Conservation (phyloP, 2,113 vertebrate genomes). For the Polypterus bichir region DNA sequence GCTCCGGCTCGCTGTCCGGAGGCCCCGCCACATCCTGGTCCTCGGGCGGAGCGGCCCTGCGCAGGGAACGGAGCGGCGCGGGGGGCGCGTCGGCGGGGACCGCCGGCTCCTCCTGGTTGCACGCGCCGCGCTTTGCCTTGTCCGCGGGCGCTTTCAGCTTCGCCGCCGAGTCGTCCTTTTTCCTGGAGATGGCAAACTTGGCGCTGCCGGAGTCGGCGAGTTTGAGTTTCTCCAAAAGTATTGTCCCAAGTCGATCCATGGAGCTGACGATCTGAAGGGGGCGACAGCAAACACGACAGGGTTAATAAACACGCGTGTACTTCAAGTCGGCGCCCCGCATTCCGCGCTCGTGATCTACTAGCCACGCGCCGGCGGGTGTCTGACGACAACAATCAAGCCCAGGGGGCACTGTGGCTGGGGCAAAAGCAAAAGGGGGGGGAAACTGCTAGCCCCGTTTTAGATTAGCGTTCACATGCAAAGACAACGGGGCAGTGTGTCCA, state of each 20-base stretch:
- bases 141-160: constrained; percentile 36
- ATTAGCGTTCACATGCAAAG: no score
- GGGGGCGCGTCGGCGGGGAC: constrained; percentile 21
- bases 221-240: constrained; percentile 65
- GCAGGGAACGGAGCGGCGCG: no score
- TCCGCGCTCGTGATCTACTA: no score
- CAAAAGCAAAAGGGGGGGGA: no score
- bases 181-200: constrained; percentile 65
- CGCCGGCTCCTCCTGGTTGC: constrained; percentile 40
- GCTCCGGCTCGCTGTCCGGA: constrained; percentile 36
- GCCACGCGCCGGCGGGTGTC: no score
- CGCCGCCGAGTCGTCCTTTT: constrained; percentile 55
- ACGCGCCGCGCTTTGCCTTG: constrained; percentile 17
- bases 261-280: constrained; percentile 3
- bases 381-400: no score
- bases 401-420: no score
- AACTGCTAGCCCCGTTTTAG: no score
- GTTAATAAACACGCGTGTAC: no score
- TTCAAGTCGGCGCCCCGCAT: no score
- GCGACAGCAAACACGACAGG: constrained; percentile 14
- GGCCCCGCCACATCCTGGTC: constrained; percentile 19
- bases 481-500: no score
- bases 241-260: constrained; percentile 71
- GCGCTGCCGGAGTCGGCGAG: constrained; percentile 67
- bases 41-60: constrained; percentile 8